These are phyloP conservation scores for Pseudococcus jackbeardsleyi DNA, from an alignment of 2,888 invertebrate species.

Conservation along the genomic window DNA sequence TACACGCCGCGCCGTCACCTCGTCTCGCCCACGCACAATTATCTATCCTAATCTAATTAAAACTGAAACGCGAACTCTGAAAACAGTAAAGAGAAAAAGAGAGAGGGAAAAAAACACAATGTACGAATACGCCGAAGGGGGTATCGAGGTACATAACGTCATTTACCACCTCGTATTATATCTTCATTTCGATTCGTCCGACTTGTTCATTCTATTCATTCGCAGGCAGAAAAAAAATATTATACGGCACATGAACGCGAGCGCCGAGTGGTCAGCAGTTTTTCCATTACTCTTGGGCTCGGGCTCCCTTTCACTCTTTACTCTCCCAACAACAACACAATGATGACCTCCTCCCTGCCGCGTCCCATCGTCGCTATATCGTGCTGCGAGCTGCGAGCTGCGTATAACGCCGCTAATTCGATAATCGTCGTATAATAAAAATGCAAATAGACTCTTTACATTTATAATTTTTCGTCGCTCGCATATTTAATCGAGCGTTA, in stretches of 20 bases:
- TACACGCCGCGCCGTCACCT: background rate
- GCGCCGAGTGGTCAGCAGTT: background rate
- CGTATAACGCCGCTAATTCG: background rate
- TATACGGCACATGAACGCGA: background rate
- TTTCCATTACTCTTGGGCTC: too few species aligned
- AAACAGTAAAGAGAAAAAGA: background rate
- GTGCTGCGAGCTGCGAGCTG: background rate
- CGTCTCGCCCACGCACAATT: background rate
- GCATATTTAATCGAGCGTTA: slow-evolving; percentile 45
- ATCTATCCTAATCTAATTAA: slow-evolving; percentile 39
- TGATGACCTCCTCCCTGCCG: background rate
- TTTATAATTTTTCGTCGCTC: slow-evolving; percentile 28
- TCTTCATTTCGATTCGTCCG: background rate
- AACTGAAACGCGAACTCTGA: background rate
- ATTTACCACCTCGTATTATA: background rate
- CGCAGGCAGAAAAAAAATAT: background rate
- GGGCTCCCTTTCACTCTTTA: too few species aligned
- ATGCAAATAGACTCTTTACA: slow-evolving; percentile 39
- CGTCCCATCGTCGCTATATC: background rate
- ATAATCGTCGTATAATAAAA: slow-evolving; percentile 33
- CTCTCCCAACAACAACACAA: too few species aligned
- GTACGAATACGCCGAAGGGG: background rate
- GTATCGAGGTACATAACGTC: background rate
- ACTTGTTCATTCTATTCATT: background rate
- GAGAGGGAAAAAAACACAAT: background rate